Percentiles rank a stretch among this genome's conserved stretches.
These are phyloP conservation scores for Lepidonotus clava DNA, from an alignment of 2,888 invertebrate genomes.

Conservation along the genomic window DNA sequence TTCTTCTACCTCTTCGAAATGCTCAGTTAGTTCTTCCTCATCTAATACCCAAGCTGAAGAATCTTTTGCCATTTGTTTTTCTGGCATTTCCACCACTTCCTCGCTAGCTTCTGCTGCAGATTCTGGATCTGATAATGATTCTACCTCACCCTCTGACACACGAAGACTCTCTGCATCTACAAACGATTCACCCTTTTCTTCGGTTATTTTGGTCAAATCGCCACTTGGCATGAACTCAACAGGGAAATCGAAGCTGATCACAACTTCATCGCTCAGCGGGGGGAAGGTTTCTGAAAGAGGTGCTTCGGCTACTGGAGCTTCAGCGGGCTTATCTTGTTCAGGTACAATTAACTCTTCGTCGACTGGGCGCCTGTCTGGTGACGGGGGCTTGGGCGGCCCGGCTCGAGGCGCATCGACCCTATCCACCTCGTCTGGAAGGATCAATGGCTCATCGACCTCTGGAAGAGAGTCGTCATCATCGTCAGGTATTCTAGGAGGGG, in stretches of 20 bases:
- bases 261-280: background rate
- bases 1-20: slow-evolving; percentile 43
- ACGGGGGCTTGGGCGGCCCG: slow-evolving; percentile 45
- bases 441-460: slow-evolving; percentile 52
- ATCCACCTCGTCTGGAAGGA: slow-evolving; percentile 34
- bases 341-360: slow-evolving; percentile 29
- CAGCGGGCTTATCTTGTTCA: slow-evolving; percentile 6
- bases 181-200: slow-evolving; percentile 14
- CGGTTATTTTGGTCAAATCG: slow-evolving; percentile 18
- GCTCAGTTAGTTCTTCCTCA: slow-evolving; percentile 36
- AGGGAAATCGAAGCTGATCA: slow-evolving; percentile 3
- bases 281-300: slow-evolving; percentile 24
- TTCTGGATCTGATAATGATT: background rate
- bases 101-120: background rate
- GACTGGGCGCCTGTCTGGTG: slow-evolving; percentile 51
- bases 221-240: background rate
- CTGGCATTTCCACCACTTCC: background rate
- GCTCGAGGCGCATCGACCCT: background rate
- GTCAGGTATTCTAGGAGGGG: background rate
- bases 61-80: background rate
- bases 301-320: background rate
- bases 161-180: background rate
- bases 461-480: slow-evolving; percentile 47
- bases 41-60: slow-evolving; percentile 20
- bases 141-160: slow-evolving; percentile 12